These are phyloP conservation scores for Drosophila sordidula DNA, from an alignment of 2,888 invertebrate genomes.

Conservation along the genomic window DNA sequence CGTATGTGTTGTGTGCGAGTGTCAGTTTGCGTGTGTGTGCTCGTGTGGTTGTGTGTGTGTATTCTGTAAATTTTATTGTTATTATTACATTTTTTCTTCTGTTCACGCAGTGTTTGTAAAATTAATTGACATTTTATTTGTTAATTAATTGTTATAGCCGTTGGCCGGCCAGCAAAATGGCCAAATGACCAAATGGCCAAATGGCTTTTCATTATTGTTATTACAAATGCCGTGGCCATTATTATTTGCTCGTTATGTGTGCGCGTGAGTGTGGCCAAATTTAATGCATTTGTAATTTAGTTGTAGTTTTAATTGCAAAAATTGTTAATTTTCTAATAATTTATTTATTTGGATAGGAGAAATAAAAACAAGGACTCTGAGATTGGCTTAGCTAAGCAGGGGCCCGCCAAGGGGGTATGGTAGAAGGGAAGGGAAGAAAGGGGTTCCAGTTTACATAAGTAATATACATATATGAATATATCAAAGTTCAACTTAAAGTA, in stretches of 20 bases:
- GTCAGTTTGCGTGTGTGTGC: conserved; percentile 23
- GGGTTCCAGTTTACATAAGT: too few species aligned
- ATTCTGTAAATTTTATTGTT: conserved; percentile 79
- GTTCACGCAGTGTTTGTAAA: conserved; percentile 77
- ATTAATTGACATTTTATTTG: conserved; percentile 85
- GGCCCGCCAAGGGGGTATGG: neutral
- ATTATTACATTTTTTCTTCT: conserved; percentile 56
- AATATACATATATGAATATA: neutral
- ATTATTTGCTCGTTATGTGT: conserved; percentile 72
- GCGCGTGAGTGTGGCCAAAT: conserved; percentile 50
- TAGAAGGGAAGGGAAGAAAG: too few species aligned
- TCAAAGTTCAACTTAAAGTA: neutral
- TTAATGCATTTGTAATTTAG: conserved; percentile 81
- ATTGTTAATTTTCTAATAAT: conserved; percentile 74
- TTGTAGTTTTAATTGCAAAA: conserved; percentile 80
- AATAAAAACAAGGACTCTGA: conserved; percentile 11
- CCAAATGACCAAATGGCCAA: conserved; percentile 60
- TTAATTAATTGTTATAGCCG: conserved; percentile 83
- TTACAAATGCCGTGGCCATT: conserved; percentile 76
- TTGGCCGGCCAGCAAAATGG: conserved; percentile 50
- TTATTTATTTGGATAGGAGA: conserved; percentile 59
- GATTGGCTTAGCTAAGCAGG: conserved; percentile 13
- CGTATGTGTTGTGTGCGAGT: neutral
- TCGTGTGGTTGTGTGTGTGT: conserved; percentile 13
- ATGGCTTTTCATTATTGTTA: conserved; percentile 79